Base-by-base conservation (phyloP, 2,113 vertebrate genomes). In the Psammodynastes pulverulentus region DNA sequence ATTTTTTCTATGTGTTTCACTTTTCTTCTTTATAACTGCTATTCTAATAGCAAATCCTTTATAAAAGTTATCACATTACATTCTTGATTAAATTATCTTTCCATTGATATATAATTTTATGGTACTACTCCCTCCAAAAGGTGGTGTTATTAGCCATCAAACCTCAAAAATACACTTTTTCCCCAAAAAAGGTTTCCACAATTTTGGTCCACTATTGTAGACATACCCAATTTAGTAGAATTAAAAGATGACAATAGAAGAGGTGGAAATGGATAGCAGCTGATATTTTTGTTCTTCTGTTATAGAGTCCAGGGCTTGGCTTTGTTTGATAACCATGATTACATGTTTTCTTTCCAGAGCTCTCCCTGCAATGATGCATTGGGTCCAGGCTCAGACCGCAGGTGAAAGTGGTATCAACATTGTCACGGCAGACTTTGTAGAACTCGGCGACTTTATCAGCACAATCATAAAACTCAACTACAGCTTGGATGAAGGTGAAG, bases 391-490 rank as follows among this genome's bases (percentile, higher is more conserved):
- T 0, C 99, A 99, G 97, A 98, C 98, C 91, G 98, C 99, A 0
- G 99, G 99, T 48, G 99, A 99, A 96, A 99, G 98, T 21, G 99
- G 99, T 91, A 98, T 99, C 97, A 99, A 99, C 96, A 99, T 99
- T 94, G 98, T 99, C 96, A 99, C 98, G 34, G 99, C 99, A 1
- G 99, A 99, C 97, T 99, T 99, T 96, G 99, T 99, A 97, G 99
- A 99, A 98, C 98, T 99, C 13, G 99, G 99, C 26, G 99, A 99
- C 92, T 99, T 99, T 97, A 98, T 99, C 98, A 99, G 98, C 95
- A 99, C 98, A 2, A 98, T 99, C 97, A 99, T 99, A 97, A 98
- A 98, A 96, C 99, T 99, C 96, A 99, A 99, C 98, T 99, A 99
- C 95, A 97, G 98, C 95, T 97, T 99, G 96, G 98, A 98, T 7